A percentile compares a stretch with the other conserved stretches of the same genome.
Evolutionary conservation across 2,797 vertebrate species (phyloP).

Genomic region (Arctocebus calabarensis): DNA sequence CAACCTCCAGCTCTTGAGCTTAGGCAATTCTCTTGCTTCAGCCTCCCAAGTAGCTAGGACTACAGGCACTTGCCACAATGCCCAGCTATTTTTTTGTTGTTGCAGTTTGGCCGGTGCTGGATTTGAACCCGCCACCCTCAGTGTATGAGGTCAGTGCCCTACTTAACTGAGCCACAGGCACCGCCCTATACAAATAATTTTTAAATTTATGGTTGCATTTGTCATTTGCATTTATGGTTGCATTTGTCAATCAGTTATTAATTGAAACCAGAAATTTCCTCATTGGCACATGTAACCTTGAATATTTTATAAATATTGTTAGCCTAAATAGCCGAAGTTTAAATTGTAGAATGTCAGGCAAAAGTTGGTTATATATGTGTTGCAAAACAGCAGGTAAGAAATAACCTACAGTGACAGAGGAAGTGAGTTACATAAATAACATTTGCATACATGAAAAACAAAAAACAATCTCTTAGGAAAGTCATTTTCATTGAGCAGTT

Average conservation of each 20-base stretch:
- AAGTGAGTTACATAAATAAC: not conserved
- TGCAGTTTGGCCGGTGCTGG: too few species aligned
- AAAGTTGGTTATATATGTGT: conserved; percentile 18
- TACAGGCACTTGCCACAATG: too few species aligned
- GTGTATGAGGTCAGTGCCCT: too few species aligned
- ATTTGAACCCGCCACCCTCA: too few species aligned
- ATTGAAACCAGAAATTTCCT: not conserved
- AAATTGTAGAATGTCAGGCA: not conserved
- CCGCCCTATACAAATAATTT: not conserved
- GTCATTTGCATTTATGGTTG: conserved; percentile 43
- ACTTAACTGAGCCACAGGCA: too few species aligned
- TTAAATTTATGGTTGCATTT: not conserved
- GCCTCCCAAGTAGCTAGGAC: too few species aligned
- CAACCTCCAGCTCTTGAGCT: too few species aligned
- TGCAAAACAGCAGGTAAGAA: conserved; percentile 39
- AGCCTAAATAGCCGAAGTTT: not conserved
- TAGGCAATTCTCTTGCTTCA: too few species aligned
- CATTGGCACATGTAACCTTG: not conserved
- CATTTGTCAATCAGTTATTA: conserved; percentile 1
- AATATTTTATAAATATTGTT: not conserved
- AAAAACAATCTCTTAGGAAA: not conserved
- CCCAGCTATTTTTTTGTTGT: too few species aligned
- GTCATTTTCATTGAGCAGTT: not conserved
- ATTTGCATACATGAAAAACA: conserved; percentile 5
- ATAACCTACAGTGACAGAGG: not conserved